Base-by-base conservation (phyloP, 2,797 vertebrate species). In the Pangasius macronema region DNA sequence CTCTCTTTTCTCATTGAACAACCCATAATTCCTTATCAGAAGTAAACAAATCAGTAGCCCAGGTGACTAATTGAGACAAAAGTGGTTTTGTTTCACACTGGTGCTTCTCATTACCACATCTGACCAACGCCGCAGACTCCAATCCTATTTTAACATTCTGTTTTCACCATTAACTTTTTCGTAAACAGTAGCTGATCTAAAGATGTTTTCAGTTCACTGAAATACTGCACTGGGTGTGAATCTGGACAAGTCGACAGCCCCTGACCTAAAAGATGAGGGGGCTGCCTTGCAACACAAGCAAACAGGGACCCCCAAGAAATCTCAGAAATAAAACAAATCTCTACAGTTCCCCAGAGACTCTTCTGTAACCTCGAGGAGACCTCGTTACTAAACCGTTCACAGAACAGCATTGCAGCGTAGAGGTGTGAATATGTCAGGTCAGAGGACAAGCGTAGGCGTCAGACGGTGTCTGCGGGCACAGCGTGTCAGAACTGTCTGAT, bases 391-490 rank as follows among this genome's bases (percentile, higher is more conserved):
- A n/a, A n/a, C n/a, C n/a, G n/a, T n/a, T n/a, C n/a, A n/a, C n/a
- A n/a, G n/a, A n/a, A n/a, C n/a, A n/a, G n/a, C n/a, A n/a, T n/a
- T 24, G 53, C 73, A 73, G 82, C 65, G 83, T 39, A 46, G 65
- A 83, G 79, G 82, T 70, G 84, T 83, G 70, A 88, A 87, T 24
- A 42, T 89, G 87, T 88, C 84, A 89, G 85, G 79, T 85, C 76
- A 73, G 63, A 88, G 79, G 63, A 65, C 49, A 75, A 51, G 61
- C 10, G 61, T 22, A 57, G 9, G 51, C 80, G 65, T 75, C 84
- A 79, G 87, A 83, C 27, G 20, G 30, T 59, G 76, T 80, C 85
- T 79, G 83, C 67, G 57, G 85, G 88, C 82, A 46, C 27, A 39
- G 13, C 42, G 57, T 86, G 89, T 85, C 86, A 83, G n/a, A 36